Evolutionary conservation across 2,888 invertebrate genomes (phyloP), one percentile per base, ranked within the genome.

Genomic region (Agapostemon virescens): DNA sequence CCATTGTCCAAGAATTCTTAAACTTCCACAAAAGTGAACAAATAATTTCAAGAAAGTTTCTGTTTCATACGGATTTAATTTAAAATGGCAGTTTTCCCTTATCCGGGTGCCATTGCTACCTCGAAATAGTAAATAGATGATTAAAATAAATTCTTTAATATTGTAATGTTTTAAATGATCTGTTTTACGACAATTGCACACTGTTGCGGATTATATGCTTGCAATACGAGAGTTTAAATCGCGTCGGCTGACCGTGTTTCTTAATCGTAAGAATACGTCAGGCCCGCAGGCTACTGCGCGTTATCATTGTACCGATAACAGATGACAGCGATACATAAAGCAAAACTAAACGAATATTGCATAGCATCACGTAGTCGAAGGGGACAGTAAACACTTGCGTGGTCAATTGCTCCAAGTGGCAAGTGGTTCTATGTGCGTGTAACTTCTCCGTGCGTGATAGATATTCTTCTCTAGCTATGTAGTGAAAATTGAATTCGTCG

Each of bases 351-450:
- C 84, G 83, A 85, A 84, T 79, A 86, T 89, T 87, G 90, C 91
- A 92, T 92, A 92, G 90, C 90, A 77, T 92, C 92, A 91, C 91
- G 92, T 92, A 91, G 76, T 82, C 88, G 89, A 91, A 83, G 89
- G 91, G 91, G 91, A 91, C 91, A 85, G 90, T 92, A 92, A 92
- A 92, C 91, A 92, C 90, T 92, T 91, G 90, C 90, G 86, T 86
- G 85, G 90, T 88, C 92, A 91, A 92, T 92, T 92, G 91, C 89
- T 88, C 89, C 90, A 91, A 91, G 91, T 92, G 90, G 89, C 88
- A 87, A 90, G 90, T 89, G 88, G 87, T 42, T 86, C 90, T 88
- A 87, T 88, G 86, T 75, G 83, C 69, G 84, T 69, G 88, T 86
- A 84, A 77, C 84, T 86, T 82, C 85, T 88, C 85, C 86, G 79